Evolutionary conservation across 1,140 invertebrate species (phyloP), one percentile per base, ranked within the genome.

Genomic region (Drosophila asahinai): DNA sequence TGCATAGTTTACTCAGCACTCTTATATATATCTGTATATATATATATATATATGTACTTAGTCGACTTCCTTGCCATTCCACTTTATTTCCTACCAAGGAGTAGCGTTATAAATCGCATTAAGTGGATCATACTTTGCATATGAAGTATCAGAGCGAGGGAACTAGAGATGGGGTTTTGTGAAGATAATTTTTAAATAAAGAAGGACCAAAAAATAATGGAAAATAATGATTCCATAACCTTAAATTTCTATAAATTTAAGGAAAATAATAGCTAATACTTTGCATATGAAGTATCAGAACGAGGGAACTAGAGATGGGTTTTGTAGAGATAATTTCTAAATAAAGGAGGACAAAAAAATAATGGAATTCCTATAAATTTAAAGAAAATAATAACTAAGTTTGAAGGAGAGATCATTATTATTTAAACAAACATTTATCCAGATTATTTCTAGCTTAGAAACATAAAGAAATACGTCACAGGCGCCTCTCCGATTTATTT

Each of bases 51-150:
- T 54, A 36, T 38, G 22, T 17, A 15, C 40, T 11, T 15, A 77
- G 63, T 58, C 59, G 51, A n/a, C 42, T 38, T n/a, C n/a, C 17
- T 15, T 14, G 27, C 3, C 60, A 12, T 17, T n/a, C 22, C 33
- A 40, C 19, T 14, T 45, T 3, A 59, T 25, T 55, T 5, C 40
- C 40, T 27, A 11, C 36, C 14, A 63, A 65, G 49, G 48, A 71
- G 83, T 77, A 58, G 86, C 64, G 76, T 76, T 84, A 90, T 89
- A 89, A 89, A 89, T 86, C 86, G 86, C 86, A 82, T 89, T 89
- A 90, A 82, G 81, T 86, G 81, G 86, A 89, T 89, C 86, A 90
- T 90, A 89, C 86, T 89, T 89, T 89, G 86, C 86, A 89, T 90
- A 89, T 89, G 86, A 86, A 89, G 79, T 86, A 65, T 80, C 64